These are phyloP conservation scores for Phoeniculus purpureus DNA, from an alignment of 2,797 vertebrate species.

Conservation along the genomic window DNA sequence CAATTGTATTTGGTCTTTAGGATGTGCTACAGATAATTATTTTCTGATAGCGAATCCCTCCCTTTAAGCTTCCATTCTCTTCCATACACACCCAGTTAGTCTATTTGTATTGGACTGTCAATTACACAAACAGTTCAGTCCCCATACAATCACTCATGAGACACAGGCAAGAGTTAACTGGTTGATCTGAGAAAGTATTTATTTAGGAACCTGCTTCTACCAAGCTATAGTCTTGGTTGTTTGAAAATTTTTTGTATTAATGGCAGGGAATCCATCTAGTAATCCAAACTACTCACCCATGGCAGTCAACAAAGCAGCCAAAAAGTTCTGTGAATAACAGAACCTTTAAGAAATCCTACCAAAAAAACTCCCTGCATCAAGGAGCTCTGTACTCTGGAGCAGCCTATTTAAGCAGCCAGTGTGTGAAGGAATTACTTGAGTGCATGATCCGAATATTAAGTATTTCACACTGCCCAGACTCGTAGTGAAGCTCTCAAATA, in stretches of 20 bases:
- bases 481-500: background rate
- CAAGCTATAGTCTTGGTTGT: background rate
- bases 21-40: background rate
- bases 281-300: background rate
- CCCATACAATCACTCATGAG: accelerated
- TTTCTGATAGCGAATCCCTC: background rate
- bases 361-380: background rate
- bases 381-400: background rate
- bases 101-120: background rate
- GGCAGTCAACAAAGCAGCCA: background rate
- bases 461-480: background rate
- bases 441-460: background rate
- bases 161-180: background rate
- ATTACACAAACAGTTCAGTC: background rate
- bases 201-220: background rate
- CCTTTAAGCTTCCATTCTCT: background rate
- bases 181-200: background rate
- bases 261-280: background rate
- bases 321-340: background rate
- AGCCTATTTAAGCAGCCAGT: background rate
- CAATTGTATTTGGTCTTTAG: background rate
- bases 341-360: background rate
- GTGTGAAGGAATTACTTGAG: slow-evolving; percentile 10
- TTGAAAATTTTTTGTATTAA: background rate
- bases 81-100: background rate